phyloP scores from a whole-genome alignment of 2,888 invertebrate species.

The Torymus tubicola region DNA sequence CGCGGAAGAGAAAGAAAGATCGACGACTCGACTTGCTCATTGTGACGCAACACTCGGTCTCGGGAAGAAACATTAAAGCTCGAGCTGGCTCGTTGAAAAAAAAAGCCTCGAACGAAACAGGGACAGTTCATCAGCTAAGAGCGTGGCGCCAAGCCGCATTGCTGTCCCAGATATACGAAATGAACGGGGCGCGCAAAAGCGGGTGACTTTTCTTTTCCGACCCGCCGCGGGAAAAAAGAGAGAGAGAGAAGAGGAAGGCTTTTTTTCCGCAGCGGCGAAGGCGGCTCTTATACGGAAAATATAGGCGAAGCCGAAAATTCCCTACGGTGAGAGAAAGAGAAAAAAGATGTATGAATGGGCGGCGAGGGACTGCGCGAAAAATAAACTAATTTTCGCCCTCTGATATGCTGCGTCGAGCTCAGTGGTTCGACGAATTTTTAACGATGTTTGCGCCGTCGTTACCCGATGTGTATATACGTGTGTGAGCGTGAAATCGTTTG shows the following conservation, averaged over 20 bases:
- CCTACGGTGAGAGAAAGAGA: too few species aligned
- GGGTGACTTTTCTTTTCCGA: not conserved
- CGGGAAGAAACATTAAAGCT: slow-evolving; percentile 14
- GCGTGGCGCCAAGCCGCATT: slow-evolving; percentile 20
- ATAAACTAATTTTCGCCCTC: too few species aligned
- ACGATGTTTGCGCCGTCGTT: too few species aligned
- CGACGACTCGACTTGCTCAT: slow-evolving; percentile 24
- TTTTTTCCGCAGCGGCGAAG: not conserved
- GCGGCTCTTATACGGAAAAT: not conserved
- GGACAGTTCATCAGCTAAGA: slow-evolving; percentile 57
- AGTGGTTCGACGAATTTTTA: too few species aligned
- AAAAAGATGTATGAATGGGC: too few species aligned
- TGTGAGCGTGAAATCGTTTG: too few species aligned
- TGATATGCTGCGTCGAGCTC: too few species aligned
- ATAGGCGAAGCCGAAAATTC: not conserved
- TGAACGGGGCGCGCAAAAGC: slow-evolving; percentile 23
- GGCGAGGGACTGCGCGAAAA: too few species aligned
- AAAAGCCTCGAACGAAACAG: slow-evolving; percentile 34
- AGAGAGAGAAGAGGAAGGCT: not conserved
- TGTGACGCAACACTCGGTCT: slow-evolving; percentile 6
- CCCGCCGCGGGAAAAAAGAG: slow-evolving; percentile 4
- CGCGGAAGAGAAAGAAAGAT: slow-evolving; percentile 16
- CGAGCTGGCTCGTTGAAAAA: slow-evolving; percentile 21
- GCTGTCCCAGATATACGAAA: slow-evolving; percentile 41
- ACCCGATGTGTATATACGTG: too few species aligned